phyloP scores from a whole-genome alignment of 2,113 vertebrate genomes.

The Albula goreensis region DNA sequence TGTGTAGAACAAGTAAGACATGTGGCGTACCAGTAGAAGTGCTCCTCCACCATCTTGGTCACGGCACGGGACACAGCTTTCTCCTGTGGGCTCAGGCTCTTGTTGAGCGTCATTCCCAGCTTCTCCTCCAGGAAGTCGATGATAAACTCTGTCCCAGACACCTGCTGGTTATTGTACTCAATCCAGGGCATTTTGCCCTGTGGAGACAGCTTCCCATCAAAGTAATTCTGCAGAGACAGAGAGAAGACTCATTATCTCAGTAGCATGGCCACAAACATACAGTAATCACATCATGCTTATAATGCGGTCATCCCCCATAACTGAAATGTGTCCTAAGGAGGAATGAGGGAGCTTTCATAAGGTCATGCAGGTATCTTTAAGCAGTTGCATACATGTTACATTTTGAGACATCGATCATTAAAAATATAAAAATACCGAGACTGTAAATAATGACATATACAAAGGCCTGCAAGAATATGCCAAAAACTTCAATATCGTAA shows the following conservation, averaged over 20 bases:
- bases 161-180: slow-evolving; percentile 91
- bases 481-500: too few relatives aligned
- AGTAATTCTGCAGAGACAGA: slow-evolving; percentile 81
- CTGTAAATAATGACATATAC: too few relatives aligned
- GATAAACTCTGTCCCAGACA: slow-evolving; percentile 92
- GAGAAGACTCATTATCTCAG: not conserved
- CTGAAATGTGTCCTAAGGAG: too few relatives aligned
- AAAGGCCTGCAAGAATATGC: too few relatives aligned
- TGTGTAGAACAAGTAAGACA: not conserved
- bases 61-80: slow-evolving; percentile 87
- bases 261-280: not conserved
- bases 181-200: slow-evolving; percentile 99
- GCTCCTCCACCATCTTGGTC: slow-evolving; percentile 97
- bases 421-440: too few relatives aligned
- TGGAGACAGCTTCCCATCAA: slow-evolving; percentile 94
- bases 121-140: slow-evolving; percentile 96
- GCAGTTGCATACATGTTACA: too few relatives aligned
- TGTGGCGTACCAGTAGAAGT: slow-evolving; percentile 90
- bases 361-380: too few relatives aligned
- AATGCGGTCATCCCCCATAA: not conserved
- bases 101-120: slow-evolving; percentile 89
- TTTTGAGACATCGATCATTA: too few relatives aligned
- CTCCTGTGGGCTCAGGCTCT: slow-evolving; percentile 84
- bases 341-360: too few relatives aligned
- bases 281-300: not conserved